Conservation (phyloP, 1,140 invertebrate species). For the Spodoptera frugiperda region DNA sequence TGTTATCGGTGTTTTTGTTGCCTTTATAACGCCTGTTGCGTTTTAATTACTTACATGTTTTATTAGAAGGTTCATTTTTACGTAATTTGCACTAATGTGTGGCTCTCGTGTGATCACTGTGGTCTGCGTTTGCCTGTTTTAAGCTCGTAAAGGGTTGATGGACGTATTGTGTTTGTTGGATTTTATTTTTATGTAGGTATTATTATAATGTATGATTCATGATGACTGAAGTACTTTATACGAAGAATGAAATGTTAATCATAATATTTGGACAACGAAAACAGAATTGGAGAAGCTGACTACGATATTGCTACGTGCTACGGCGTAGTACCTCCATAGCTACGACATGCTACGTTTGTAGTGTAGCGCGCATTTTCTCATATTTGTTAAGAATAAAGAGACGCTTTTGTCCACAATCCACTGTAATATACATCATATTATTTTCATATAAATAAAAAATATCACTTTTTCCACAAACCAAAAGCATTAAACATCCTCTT, state of each 20-base stretch:
- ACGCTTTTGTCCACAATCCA: too few relatives aligned
- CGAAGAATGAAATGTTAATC: too few relatives aligned
- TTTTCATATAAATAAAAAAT: too few relatives aligned
- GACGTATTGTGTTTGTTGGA: not conserved
- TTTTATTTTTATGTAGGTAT: not conserved
- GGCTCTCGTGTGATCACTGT: too few relatives aligned
- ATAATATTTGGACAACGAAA: too few relatives aligned
- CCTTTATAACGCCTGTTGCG: constrained; percentile 42
- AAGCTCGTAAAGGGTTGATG: constrained; percentile 1
- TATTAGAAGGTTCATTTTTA: constrained; percentile 9
- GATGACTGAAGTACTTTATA: too few relatives aligned
- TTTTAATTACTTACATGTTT: constrained; percentile 32
- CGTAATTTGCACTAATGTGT: constrained; percentile 1
- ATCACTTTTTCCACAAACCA: too few relatives aligned
- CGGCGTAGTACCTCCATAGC: not conserved
- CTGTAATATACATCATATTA: too few relatives aligned
- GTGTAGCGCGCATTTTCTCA: not conserved
- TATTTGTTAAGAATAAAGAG: not conserved
- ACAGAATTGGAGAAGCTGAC: too few relatives aligned
- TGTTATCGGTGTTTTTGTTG: constrained; percentile 29
- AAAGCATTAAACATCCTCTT: too few relatives aligned
- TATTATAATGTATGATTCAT: not conserved
- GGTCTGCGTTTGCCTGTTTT: not conserved
- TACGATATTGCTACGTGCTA: not conserved
- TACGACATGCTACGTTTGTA: not conserved